Percentiles rank a stretch among this genome's conserved stretches.
Evolutionary conservation across 2,888 invertebrate genomes (phyloP).

Genomic region (Chromoteleia sp.): DNA sequence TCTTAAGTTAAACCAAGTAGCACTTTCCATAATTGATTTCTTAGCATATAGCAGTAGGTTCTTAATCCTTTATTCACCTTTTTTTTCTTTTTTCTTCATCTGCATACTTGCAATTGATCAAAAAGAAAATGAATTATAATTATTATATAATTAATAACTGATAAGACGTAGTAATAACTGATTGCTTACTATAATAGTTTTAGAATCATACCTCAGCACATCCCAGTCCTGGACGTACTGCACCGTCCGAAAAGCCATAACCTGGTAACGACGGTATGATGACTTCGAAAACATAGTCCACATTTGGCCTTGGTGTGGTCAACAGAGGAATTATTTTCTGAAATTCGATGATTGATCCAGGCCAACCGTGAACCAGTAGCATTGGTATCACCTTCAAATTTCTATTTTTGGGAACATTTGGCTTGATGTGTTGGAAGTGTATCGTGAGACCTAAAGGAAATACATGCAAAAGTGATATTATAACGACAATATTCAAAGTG

Average conservation of each 20-base stretch:
- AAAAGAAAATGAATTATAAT: no score
- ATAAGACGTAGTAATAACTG: no score
- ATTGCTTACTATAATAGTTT: no score
- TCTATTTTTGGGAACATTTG: conserved; percentile 82
- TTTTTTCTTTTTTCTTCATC: no score
- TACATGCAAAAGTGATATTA: background rate
- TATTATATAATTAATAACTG: background rate
- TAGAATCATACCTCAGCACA: conserved; percentile 77
- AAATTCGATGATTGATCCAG: conserved; percentile 92
- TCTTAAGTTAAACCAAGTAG: background rate
- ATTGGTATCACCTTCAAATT: conserved; percentile 88
- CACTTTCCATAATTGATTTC: background rate
- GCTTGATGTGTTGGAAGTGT: conserved; percentile 91
- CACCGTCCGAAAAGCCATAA: conserved; percentile 88
- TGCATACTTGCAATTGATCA: no score
- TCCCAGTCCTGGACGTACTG: conserved; percentile 85
- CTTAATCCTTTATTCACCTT: no score
- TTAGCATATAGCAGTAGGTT: no score
- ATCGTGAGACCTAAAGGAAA: conserved; percentile 87
- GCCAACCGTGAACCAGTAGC: conserved; percentile 93
- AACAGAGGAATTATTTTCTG: conserved; percentile 90
- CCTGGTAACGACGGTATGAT: conserved; percentile 89
- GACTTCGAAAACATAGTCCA: conserved; percentile 89
- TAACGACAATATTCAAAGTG: no score
- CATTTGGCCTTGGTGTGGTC: conserved; percentile 85